phyloP scores from a whole-genome alignment of 1,140 invertebrate genomes.

The Rhagoletis zephyria region DNA sequence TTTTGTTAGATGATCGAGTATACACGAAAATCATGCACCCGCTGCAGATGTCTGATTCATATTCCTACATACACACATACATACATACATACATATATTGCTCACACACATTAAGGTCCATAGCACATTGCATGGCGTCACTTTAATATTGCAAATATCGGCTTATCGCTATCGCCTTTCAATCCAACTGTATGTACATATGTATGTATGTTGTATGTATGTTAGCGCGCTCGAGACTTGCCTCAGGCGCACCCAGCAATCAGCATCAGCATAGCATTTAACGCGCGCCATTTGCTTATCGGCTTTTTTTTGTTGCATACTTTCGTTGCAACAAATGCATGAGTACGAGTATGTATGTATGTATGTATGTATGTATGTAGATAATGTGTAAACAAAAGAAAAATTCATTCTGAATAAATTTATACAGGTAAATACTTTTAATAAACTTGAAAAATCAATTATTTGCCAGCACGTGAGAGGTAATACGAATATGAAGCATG shows the following conservation, averaged over 20 bases:
- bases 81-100: not conserved
- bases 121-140: conserved; percentile 6
- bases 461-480: not conserved
- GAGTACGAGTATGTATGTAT: not conserved
- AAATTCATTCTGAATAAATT: conserved; percentile 15
- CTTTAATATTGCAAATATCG: conserved; percentile 36
- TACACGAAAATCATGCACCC: no score
- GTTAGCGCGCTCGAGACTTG: conserved; percentile 25
- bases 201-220: not conserved
- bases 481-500: not conserved
- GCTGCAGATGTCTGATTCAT: no score
- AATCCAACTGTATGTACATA: not conserved
- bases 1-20: no score
- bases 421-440: not conserved
- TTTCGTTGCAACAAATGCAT: not conserved
- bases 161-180: conserved; percentile 48
- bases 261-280: not conserved
- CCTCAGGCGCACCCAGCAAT: conserved; percentile 41
- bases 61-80: no score
- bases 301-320: not conserved
- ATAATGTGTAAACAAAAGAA: not conserved
- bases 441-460: conserved; percentile 41
- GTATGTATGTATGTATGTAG: not conserved
- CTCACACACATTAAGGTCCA: not conserved
- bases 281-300: conserved; percentile 32